Evolutionary conservation across 2,113 vertebrate species (phyloP).

Genomic region (Urocitellus parryii): DNA sequence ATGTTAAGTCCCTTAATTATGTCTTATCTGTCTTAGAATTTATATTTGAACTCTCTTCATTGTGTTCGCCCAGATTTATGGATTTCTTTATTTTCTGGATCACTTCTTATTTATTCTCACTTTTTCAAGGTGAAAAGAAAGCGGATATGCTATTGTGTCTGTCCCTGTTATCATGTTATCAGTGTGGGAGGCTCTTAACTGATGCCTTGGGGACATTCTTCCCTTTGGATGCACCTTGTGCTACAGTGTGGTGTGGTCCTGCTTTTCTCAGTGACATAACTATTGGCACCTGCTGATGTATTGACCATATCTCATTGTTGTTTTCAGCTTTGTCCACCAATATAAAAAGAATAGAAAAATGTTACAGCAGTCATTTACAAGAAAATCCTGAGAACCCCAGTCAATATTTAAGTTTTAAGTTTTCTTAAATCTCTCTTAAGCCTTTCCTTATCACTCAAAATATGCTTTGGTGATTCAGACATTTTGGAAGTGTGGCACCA

Average conservation of each 20-base stretch:
- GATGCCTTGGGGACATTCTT: not conserved
- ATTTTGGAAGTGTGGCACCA: not conserved
- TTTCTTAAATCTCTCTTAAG: not conserved
- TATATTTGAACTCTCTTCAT: not conserved
- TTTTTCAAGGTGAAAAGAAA: slow-evolving; percentile 46
- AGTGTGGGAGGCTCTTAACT: not conserved
- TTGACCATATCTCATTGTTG: not conserved
- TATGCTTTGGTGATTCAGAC: not conserved
- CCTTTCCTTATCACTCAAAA: not conserved
- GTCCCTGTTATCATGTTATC: not conserved
- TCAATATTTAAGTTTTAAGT: not conserved
- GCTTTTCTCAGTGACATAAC: not conserved
- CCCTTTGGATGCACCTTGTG: not conserved
- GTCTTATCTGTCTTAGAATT: not conserved
- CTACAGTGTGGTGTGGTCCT: not conserved
- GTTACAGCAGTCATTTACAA: not conserved
- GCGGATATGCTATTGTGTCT: not conserved
- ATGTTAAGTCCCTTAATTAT: slow-evolving; percentile 15
- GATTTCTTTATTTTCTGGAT: not conserved
- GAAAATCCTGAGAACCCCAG: not conserved
- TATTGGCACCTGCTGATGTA: not conserved
- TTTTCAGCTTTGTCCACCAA: not conserved
- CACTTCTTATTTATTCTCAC: not conserved
- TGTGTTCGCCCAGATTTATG: not conserved
- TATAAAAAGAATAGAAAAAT: not conserved